Percentiles rank a stretch among this genome's conserved stretches.
phyloP scores from a whole-genome alignment of 1,140 invertebrate species.

The Doryteuthis pealeii region DNA sequence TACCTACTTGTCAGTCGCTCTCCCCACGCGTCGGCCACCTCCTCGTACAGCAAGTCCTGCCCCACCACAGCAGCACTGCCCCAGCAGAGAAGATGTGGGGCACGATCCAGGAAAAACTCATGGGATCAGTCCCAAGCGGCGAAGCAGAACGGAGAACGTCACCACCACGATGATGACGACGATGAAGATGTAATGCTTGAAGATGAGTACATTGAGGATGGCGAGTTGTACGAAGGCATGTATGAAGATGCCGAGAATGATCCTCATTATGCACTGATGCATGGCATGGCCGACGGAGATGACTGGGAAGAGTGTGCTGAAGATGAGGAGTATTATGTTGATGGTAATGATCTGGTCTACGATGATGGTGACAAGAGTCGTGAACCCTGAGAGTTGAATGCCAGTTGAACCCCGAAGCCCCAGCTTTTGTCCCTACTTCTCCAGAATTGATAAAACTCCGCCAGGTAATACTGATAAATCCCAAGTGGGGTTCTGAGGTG shows the following conservation, averaged over 20 bases:
- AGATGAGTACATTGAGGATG: constrained; percentile 29
- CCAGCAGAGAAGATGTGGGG: constrained; percentile 3
- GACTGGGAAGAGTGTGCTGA: constrained; percentile 42
- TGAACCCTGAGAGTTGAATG: constrained; percentile 28
- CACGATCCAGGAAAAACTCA: not conserved
- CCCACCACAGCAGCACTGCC: not conserved
- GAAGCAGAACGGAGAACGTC: constrained; percentile 20
- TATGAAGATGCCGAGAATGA: constrained; percentile 15
- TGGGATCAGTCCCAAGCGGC: constrained; percentile 21
- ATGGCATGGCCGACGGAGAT: constrained; percentile 32
- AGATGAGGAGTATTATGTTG: constrained; percentile 20
- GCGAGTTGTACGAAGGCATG: constrained; percentile 23
- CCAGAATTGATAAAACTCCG: constrained; percentile 33
- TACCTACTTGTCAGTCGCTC: not conserved
- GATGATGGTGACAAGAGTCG: not conserved
- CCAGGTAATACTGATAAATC: constrained; percentile 21
- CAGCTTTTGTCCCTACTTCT: constrained; percentile 34
- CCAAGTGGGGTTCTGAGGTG: constrained; percentile 22
- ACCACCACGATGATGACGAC: constrained; percentile 16
- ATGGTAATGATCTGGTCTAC: not conserved
- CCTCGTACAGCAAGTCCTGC: not conserved
- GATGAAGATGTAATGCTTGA: constrained; percentile 16
- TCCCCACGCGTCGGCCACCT: not conserved
- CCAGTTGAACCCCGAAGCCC: constrained; percentile 45
- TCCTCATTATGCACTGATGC: constrained; percentile 14